Base-by-base conservation (phyloP, 1,140 invertebrate genomes). In the Vanessa atalanta region DNA sequence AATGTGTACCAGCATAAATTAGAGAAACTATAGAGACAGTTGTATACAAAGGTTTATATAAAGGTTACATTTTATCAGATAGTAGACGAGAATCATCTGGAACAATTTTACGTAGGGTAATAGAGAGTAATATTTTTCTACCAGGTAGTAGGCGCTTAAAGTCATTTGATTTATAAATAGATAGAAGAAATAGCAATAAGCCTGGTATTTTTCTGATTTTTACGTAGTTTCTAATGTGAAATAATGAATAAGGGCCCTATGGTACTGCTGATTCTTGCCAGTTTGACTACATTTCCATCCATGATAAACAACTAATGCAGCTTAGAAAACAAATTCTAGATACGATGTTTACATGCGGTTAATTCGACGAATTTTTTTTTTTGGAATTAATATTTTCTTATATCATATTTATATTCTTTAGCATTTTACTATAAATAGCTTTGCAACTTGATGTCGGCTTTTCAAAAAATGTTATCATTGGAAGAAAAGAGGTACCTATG, bases 371-470 rank as follows among this genome's bases (percentile, higher is more conserved):
- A 78, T 72, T 83, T 77, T 83, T 83, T 77, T 83, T 77, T 87
- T 82, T 79, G 81, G 47, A 81, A 81, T 86, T 83, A 73, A 86
- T 89, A 89, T 92, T 90, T 92, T 89, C 82, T 81, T 92, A 89
- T 85, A 84, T 88, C 73, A 86, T 88, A 88, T 89, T n/a, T 86
- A 86, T 87, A 90, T 90, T 86, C 81, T 83, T 86, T 92, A 91
- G 89, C 85, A 85, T 86, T 88, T 87, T 89, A 88, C 81, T 84
- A 86, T 87, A 82, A 86, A 83, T 92, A 92, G 88, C 84, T 89
- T 91, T 88, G 87, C 90, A 87, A 87, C 86, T 89, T 88, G 88
- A 91, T 90, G 89, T 92, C 90, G 86, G 88, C 88, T 92, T 88
- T 88, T 89, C 87, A 88, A 91, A 92, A 72, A 89, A 90, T 90